Evolutionary conservation across 2,113 vertebrate genomes (phyloP), one percentile per base, ranked within the genome.

Genomic region (Sylvilagus bachmani): DNA sequence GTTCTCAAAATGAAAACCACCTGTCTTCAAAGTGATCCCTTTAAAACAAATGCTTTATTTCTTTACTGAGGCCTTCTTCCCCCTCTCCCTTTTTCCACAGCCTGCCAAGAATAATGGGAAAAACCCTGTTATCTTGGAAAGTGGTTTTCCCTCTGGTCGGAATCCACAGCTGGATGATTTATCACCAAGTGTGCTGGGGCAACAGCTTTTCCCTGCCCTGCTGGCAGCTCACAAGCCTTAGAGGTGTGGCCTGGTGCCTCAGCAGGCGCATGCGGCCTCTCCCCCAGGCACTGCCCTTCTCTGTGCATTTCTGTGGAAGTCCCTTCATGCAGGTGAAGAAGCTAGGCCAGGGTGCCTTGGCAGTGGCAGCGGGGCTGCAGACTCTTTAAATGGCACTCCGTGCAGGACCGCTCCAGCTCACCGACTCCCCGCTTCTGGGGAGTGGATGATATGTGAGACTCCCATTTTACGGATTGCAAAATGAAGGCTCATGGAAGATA

Each of bases 1-100:
- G 31, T 91, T 90, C 89, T 96, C 66, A 93, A 93, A 97, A 97
- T 97, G 86, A 97, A 95, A 97, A 97, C 82, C 95, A 97, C 95
- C 95, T 96, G 96, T 93, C 90, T 94, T 95, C 75, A 92, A 93
- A 94, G 92, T 78, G 79, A 97, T 91, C 96, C 90, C 93, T 77
- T 94, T 92, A 93, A 92, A 93, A 88, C 89, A 96, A 93, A 92
- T 79, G 49, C 91, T 90, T 74, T 88, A 84, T 89, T 97, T 94
- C 69, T 96, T 94, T 77, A 80, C 55, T 0, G 14, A 95, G 82
- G 51, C 70, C 80, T 88, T 75, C 67, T 67, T 86, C 82, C 73
- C 67, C 36, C 90, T 88, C 38, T 86, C 66, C 64, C 75, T 92
- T 94, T 97, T 67, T 36, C 89, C 24, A 78, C 82, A 31, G 95